Conservation (phyloP, 2,888 invertebrate genomes). For the Stenchaetothrips biformis region DNA sequence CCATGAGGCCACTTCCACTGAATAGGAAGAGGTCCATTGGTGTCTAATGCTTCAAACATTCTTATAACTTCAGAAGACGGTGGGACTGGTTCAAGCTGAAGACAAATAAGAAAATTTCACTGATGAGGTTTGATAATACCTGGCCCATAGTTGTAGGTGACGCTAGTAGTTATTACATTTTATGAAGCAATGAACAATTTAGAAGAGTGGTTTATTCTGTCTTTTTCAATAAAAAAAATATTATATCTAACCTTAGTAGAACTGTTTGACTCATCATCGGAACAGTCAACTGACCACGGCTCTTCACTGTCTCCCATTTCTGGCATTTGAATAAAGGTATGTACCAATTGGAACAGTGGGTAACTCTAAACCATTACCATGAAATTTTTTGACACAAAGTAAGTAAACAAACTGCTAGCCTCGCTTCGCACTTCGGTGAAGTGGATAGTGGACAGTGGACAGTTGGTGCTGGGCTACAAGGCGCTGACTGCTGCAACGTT, state of each 20-base stretch:
- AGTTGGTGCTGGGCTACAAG: too few species aligned
- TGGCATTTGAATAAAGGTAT: background rate
- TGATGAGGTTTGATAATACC: background rate
- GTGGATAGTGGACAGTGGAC: too few species aligned
- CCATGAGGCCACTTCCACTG: conserved; percentile 7
- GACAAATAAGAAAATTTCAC: background rate
- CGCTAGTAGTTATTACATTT: background rate
- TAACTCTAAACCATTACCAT: background rate
- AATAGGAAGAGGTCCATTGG: background rate
- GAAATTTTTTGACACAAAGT: background rate
- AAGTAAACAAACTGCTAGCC: background rate
- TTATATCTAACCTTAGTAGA: background rate
- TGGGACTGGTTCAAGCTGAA: background rate
- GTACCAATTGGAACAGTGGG: background rate
- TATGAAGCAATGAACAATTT: background rate
- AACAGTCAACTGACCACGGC: background rate
- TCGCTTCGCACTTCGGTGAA: too few species aligned
- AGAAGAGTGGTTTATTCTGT: background rate
- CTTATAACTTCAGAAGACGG: background rate
- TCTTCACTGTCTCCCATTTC: background rate
- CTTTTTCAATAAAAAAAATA: background rate
- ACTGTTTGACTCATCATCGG: background rate
- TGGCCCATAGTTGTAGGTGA: background rate
- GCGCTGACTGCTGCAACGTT: too few species aligned
- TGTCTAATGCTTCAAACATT: background rate